Conservation (phyloP, 1,140 invertebrate species). For the Zophobas morio region DNA sequence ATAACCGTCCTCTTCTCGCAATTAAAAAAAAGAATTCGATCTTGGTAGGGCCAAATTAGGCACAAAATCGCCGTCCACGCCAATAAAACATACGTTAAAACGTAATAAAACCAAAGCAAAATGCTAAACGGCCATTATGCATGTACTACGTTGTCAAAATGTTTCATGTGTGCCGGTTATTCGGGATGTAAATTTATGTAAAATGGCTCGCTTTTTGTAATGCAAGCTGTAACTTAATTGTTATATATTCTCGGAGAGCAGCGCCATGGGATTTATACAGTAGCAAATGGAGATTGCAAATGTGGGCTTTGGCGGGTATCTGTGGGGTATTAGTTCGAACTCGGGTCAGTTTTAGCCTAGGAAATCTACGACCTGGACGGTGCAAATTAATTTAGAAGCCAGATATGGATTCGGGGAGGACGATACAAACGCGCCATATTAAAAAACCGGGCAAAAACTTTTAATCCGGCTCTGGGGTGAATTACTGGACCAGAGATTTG, state of each 20-base stretch:
- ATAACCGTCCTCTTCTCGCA: background rate
- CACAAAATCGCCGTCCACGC: slow-evolving; percentile 30
- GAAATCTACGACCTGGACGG: slow-evolving; percentile 32
- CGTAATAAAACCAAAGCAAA: slow-evolving; percentile 56
- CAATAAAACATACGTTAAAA: slow-evolving; percentile 55
- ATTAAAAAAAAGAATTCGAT: slow-evolving; percentile 23
- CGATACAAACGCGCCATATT: background rate
- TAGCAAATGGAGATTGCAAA: slow-evolving; percentile 31
- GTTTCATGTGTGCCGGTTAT: slow-evolving; percentile 60
- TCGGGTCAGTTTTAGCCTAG: slow-evolving; percentile 34
- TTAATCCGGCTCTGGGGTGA: background rate
- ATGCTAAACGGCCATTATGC: slow-evolving; percentile 60
- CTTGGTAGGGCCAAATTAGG: slow-evolving; percentile 30
- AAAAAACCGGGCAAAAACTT: slow-evolving; percentile 20
- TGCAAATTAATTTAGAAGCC: slow-evolving; percentile 42
- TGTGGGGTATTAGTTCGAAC: slow-evolving; percentile 21
- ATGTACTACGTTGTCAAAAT: slow-evolving; percentile 60
- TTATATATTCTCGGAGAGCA: slow-evolving; percentile 57
- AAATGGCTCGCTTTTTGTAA: slow-evolving; percentile 60
- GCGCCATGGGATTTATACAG: slow-evolving; percentile 47
- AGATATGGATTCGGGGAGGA: slow-evolving; percentile 19
- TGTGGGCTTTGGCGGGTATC: slow-evolving; percentile 11
- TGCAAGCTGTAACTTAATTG: slow-evolving; percentile 60
- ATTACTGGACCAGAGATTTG: no score
- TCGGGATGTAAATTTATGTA: slow-evolving; percentile 63